Base-by-base conservation (phyloP, 1,140 invertebrate species). In the Drosophila lacteicornis region DNA sequence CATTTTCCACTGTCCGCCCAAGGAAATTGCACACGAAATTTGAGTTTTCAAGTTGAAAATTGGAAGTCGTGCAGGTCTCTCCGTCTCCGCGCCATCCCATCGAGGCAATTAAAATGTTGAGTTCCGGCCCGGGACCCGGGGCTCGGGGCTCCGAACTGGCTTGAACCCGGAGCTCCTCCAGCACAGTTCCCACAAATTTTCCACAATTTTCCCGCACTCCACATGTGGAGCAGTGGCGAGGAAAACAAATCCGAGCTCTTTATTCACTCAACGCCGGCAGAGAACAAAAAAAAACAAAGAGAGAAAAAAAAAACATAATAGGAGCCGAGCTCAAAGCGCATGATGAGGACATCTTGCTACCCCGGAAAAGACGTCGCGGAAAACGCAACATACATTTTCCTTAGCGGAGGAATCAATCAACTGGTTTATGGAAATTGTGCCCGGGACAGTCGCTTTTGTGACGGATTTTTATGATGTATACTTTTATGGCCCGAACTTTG, bases 51-150 rank as follows among this genome's bases (percentile, higher is more conserved):
- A 80, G 80, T 79, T 82, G 62, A 61, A 75, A 78, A 73, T 65
- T 71, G 75, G 50, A 63, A 73, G 69, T 73, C 67, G 67, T 73
- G 69, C 66, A 38, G 49, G 33, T 47, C 69, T 60, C 33, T 60
- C 33, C 45, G 33, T 47, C 69, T 60, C 33, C 45, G 58, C 47
- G 33, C 43, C 53, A 40, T 19, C 65, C 63, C 75, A 68, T 55
- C 75, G 75, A 69, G 80, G 84, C 84, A 86, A 86, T 86, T 88
- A 86, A 86, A 86, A 77, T 79, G 75, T 80, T 81, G 80, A 77
- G 75, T 38, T 47, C 43, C 49, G 43, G 38, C 49, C 13, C 49
- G 17, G 40, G 27, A 25, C 45, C 42, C 30, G 17, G 50, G 27
- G 36, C 45, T 27, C 30, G 17, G 50, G n/a, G 57, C 33, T 4